Evolutionary conservation across 2,888 invertebrate genomes (phyloP).

Genomic region (Smittia aterrima): DNA sequence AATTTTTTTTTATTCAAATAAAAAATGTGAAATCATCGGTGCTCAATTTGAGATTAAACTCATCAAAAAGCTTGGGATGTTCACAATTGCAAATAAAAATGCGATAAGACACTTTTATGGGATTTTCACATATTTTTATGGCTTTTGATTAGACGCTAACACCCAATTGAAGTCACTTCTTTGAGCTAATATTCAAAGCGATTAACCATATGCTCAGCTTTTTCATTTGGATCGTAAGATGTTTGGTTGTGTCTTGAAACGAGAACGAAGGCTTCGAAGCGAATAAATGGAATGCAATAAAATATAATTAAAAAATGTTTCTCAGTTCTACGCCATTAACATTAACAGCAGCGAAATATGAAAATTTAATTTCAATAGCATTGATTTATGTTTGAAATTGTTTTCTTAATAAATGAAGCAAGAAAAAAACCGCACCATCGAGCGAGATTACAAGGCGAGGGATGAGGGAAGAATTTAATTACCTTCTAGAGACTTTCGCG

Average conservation of each 20-base stretch:
- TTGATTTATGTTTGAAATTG: slow-evolving; percentile 41
- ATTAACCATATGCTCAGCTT: slow-evolving; percentile 25
- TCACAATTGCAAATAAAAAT: slow-evolving; percentile 41
- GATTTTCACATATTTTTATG: slow-evolving; percentile 38
- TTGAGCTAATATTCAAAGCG: slow-evolving; percentile 10
- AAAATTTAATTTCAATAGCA: slow-evolving; percentile 34
- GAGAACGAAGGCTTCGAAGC: background rate
- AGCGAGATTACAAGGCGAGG: background rate
- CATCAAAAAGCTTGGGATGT: slow-evolving; percentile 29
- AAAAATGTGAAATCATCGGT: slow-evolving; percentile 29
- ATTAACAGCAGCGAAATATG: slow-evolving; percentile 1
- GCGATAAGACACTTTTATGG: slow-evolving; percentile 41
- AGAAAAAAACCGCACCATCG: slow-evolving; percentile 34
- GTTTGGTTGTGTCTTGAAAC: background rate
- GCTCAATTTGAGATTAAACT: slow-evolving; percentile 38
- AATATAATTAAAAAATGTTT: slow-evolving; percentile 40
- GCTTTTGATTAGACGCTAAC: slow-evolving; percentile 38
- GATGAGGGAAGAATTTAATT: slow-evolving; percentile 27
- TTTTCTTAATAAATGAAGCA: slow-evolving; percentile 22
- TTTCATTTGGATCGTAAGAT: background rate
- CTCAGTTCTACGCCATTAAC: slow-evolving; percentile 17
- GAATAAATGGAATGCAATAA: slow-evolving; percentile 37
- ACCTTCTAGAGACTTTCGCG: slow-evolving; percentile 38
- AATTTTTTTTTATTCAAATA: slow-evolving; percentile 23
- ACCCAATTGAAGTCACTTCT: background rate